phyloP scores from a whole-genome alignment of 2,113 vertebrate genomes.

The Cottus gobio region DNA sequence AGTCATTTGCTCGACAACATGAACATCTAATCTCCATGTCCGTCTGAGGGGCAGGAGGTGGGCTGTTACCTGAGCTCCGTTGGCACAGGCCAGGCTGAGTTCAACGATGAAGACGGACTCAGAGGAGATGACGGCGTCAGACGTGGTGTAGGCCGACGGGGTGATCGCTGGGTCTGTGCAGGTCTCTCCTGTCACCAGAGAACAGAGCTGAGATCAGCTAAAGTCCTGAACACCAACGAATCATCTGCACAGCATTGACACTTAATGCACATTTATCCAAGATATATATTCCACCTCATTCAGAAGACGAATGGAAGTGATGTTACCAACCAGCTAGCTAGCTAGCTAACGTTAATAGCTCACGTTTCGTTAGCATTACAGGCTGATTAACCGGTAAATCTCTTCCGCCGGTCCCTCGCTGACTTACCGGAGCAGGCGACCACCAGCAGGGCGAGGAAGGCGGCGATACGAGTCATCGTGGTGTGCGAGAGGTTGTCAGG shows the following conservation, averaged over 20 bases:
- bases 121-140: conserved; percentile 91
- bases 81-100: conserved; percentile 89
- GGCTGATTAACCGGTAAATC: not conserved
- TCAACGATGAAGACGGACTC: conserved; percentile 95
- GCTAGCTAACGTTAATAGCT: conserved; percentile 10
- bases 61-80: conserved; percentile 89
- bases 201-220: not conserved
- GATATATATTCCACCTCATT: not conserved
- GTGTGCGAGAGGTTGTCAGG: not conserved
- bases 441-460: conserved; percentile 70
- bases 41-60: not conserved
- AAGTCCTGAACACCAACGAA: not conserved
- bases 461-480: conserved; percentile 72
- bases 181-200: conserved; percentile 84
- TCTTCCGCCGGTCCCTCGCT: not conserved
- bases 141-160: conserved; percentile 93
- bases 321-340: not conserved
- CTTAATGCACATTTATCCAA: not conserved
- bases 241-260: not conserved
- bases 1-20: not conserved
- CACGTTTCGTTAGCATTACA: conserved; percentile 31
- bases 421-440: conserved; percentile 75
- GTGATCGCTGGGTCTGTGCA: conserved; percentile 90
- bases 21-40: accelerated
- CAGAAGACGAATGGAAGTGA: not conserved